Conservation (phyloP, 2,797 vertebrate species). For the Coccyzus lansbergi region DNA sequence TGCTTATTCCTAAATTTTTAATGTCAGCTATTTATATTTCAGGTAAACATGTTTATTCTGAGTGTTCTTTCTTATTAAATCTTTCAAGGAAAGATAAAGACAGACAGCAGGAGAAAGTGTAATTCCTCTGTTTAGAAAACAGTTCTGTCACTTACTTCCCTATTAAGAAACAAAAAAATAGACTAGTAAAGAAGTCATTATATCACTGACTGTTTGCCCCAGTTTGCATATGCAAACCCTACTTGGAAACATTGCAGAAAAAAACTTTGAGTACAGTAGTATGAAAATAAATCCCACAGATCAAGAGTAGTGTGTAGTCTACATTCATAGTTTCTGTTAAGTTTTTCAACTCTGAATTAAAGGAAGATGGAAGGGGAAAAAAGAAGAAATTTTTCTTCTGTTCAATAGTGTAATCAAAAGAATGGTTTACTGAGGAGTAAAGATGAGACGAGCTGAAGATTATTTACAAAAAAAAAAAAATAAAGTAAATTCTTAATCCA, state of each 20-base stretch:
- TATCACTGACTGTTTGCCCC: neutral
- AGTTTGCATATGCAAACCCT: neutral
- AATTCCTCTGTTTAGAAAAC: neutral
- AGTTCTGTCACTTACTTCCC: neutral
- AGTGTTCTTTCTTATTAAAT: neutral
- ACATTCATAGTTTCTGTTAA: neutral
- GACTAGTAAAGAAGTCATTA: neutral
- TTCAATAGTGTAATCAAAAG: neutral
- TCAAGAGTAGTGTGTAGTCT: neutral
- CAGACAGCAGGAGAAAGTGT: neutral
- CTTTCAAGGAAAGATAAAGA: neutral
- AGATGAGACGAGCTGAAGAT: neutral
- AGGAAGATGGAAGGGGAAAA: fast-evolving
- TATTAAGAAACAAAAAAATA: neutral
- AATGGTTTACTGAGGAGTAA: neutral
- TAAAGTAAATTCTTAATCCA: neutral
- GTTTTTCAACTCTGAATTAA: neutral
- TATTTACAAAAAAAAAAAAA: neutral
- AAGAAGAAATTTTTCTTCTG: neutral
- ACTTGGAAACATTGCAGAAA: neutral
- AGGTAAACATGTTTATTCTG: neutral
- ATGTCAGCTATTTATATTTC: neutral
- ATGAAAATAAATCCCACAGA: neutral
- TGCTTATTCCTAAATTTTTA: neutral
- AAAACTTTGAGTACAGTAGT: neutral